These are phyloP conservation scores for Deilephila elpenor DNA, from an alignment of 2,888 invertebrate species.

Conservation along the genomic window DNA sequence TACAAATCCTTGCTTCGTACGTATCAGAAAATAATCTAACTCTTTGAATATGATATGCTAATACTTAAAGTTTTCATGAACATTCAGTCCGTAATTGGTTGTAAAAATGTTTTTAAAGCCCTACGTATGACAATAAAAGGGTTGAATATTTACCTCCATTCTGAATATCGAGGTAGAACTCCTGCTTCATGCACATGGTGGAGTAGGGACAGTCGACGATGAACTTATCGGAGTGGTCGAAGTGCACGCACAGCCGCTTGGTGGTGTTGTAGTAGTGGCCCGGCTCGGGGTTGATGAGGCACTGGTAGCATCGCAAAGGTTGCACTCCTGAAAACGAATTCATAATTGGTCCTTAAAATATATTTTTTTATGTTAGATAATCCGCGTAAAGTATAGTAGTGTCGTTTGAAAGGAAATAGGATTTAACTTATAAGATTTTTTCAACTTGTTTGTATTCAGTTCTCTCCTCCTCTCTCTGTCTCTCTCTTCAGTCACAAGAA, in stretches of 20 bases:
- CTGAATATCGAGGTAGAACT: slow-evolving; percentile 86
- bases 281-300: slow-evolving; percentile 86
- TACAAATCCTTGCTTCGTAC: too few species aligned
- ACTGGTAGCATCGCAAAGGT: slow-evolving; percentile 90
- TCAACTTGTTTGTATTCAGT: too few species aligned
- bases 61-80: neutral
- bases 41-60: too few species aligned
- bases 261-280: slow-evolving; percentile 85
- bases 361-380: neutral
- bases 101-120: neutral
- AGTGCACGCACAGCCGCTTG: slow-evolving; percentile 89
- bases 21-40: too few species aligned
- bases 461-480: too few species aligned
- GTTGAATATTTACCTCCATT: slow-evolving; percentile 86
- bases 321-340: slow-evolving; percentile 65
- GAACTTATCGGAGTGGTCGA: slow-evolving; percentile 89
- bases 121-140: neutral
- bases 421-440: too few species aligned
- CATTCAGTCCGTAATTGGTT: too few species aligned
- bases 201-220: slow-evolving; percentile 91
- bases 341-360: neutral
- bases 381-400: too few species aligned
- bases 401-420: too few species aligned
- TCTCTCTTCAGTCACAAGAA: too few species aligned
- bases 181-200: slow-evolving; percentile 92